These are phyloP conservation scores for Dendronephthya gigantea DNA, from an alignment of 64 coral and sea anemone genomes.

Conservation along the genomic window DNA sequence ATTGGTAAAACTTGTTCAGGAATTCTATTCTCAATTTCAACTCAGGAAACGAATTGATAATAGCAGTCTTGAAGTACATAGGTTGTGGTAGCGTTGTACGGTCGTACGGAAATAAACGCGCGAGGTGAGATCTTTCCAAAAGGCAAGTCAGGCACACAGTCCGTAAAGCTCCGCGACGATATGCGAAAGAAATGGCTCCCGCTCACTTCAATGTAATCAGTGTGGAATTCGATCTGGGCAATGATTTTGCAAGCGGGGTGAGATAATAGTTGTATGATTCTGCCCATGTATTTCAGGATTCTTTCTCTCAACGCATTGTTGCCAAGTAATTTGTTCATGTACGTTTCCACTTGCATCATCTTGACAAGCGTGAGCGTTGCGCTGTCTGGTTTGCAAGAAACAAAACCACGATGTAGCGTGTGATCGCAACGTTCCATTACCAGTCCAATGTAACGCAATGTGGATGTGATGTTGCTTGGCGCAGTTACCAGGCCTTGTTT, in stretches of 20 bases:
- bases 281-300: background rate
- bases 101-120: background rate
- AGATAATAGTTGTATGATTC: background rate
- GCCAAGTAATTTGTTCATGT: too few species aligned
- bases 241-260: background rate
- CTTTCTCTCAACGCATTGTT: too few species aligned
- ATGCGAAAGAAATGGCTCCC: background rate
- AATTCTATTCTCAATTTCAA: background rate
- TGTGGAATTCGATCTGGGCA: background rate
- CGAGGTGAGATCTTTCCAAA: background rate
- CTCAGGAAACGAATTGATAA: too few species aligned
- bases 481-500: too few species aligned
- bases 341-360: too few species aligned
- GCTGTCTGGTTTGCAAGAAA: too few species aligned
- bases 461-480: too few species aligned
- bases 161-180: background rate
- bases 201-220: background rate
- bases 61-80: too few species aligned
- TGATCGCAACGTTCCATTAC: too few species aligned
- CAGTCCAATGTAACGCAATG: too few species aligned
- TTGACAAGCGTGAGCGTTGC: too few species aligned
- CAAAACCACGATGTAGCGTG: too few species aligned
- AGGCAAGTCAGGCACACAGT: background rate
- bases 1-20: conserved; percentile 40
- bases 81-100: background rate